Evolutionary conservation across 1,140 invertebrate species (phyloP), one percentile per base, ranked within the genome.

Genomic region (Drosophila prosaltans): DNA sequence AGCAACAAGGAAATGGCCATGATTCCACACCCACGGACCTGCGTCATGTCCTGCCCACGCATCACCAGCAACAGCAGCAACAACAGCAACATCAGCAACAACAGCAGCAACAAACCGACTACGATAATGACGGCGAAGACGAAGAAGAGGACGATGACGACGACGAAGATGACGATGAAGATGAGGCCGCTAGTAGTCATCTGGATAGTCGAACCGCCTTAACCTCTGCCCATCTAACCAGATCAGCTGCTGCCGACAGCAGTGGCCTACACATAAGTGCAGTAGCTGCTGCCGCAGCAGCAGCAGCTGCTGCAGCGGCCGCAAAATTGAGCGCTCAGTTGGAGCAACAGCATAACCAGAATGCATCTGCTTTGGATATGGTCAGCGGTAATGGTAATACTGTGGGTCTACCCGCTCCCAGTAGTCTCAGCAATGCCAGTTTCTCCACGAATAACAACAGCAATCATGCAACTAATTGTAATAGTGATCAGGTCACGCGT

Each of bases 391-490:
- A 48, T 36, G 39, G 28, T 10, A 24, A 54, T 24, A 62, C 48
- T 39, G 66, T 51, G 24, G 66, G 58, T 28, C 41, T 39, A 32
- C 16, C 59, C 7, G 59, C 65, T 6, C 51, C 81, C n/a, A 81
- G 72, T 59, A 81, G 79, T 8, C 60, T 81, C 1, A 88, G 84
- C 77, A 88, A 88, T 71, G 77, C 80, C 30, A 89, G 84, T 68
- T 86, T 88, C 64, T 88, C 82, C 16, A 86, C 83, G 30, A 86
- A 82, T 70, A 85, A 85, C 55, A 86, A 82, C 61, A 86, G 83
- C 76, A 86, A 83, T 39, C 82, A 86, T 39, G 81, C 63, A 66
- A 36, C 32, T 32, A 59, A 59, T 40, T 59, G 57, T 21, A 36
- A 59, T 10, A 59, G 28, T 21, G 57, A 59, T n/a, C 62, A 65